These are phyloP conservation scores for Heterodera carotae DNA, from an alignment of 1,140 invertebrate genomes.

Conservation along the genomic window DNA sequence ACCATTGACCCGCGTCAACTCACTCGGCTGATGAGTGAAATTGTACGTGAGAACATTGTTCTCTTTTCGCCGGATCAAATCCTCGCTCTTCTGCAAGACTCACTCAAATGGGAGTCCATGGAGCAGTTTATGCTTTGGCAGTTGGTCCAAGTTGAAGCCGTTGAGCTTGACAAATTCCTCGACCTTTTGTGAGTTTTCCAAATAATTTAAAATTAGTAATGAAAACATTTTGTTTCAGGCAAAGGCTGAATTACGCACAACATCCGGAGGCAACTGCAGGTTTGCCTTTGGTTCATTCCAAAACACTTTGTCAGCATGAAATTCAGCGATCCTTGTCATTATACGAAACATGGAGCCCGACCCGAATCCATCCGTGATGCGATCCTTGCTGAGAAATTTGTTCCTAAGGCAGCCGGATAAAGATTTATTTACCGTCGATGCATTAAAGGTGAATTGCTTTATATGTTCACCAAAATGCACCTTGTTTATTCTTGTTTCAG, in stretches of 20 bases:
- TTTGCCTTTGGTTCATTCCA: not conserved
- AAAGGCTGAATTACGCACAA: constrained; percentile 34
- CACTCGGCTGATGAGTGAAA: constrained; percentile 34
- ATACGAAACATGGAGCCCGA: constrained; percentile 43
- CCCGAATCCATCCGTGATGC: constrained; percentile 22
- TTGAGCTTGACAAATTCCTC: constrained; percentile 26
- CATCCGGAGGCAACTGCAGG: constrained; percentile 33
- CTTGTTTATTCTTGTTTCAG: constrained; percentile 11
- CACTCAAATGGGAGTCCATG: constrained; percentile 41
- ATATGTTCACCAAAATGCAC: not conserved
- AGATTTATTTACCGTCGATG: constrained; percentile 42
- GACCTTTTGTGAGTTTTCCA: constrained; percentile 15
- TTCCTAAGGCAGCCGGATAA: constrained; percentile 28
- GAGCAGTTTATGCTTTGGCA: constrained; percentile 48
- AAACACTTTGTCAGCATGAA: not conserved
- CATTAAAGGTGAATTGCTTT: constrained; percentile 33
- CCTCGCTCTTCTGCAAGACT: constrained; percentile 12
- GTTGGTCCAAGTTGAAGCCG: constrained; percentile 22
- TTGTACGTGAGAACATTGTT: constrained; percentile 39
- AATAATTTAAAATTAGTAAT: not conserved
- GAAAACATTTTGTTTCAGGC: constrained; percentile 16
- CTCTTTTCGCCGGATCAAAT: constrained; percentile 29
- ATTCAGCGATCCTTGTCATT: constrained; percentile 30
- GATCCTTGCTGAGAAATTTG: constrained; percentile 13
- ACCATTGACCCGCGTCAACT: constrained; percentile 32